Base-by-base conservation (phyloP, 2,888 invertebrate species). In the Diplolepis rosae region DNA sequence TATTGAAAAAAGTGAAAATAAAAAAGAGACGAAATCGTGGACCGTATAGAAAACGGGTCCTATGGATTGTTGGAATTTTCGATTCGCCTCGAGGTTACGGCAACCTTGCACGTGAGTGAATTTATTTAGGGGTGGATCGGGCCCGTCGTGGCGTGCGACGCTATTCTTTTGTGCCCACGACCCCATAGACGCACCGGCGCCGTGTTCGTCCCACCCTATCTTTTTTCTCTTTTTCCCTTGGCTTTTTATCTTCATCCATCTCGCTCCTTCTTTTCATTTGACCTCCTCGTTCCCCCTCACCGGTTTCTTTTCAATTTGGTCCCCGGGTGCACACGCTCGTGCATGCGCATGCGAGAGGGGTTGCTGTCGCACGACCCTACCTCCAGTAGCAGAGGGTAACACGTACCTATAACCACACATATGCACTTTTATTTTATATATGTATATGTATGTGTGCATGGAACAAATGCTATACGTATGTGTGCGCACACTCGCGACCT, bases 101-200 rank as follows among this genome's bases (percentile, higher is more conserved):
- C 84, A 83, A 84, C 84, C 85, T 84, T 85, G 84, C 85, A 81
- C 79, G 51, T 72, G 77, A 74, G 78, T 81, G 83, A 80, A 82
- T 83, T 80, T 77, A 81, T 84, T 85, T 83, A 84, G 82, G 86
- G 87, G 85, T 86, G 83, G 80, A 82, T 85, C 79, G 76, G 82
- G 77, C 80, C 77, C 76, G 75, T 79, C 79, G 79, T 82, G 85
- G 84, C 85, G 83, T 85, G 85, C 86, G 86, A 86, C 87, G 86
- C 85, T 82, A 86, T 85, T 87, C 87, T 86, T 86, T 87, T 87
- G 85, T 87, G 80, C 81, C 82, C 75, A 77, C 82, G 80, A 83
- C 80, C 79, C 79, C 77, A 75, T 77, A 77, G 77, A 80, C 79
- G 75, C 79, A 71, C 74, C 83, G 84, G 82, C 83, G 79, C 82